A percentile compares a stretch with the other conserved stretches of the same genome.
phyloP scores from a whole-genome alignment of 1,140 invertebrate species.

The Hyles vespertilio region DNA sequence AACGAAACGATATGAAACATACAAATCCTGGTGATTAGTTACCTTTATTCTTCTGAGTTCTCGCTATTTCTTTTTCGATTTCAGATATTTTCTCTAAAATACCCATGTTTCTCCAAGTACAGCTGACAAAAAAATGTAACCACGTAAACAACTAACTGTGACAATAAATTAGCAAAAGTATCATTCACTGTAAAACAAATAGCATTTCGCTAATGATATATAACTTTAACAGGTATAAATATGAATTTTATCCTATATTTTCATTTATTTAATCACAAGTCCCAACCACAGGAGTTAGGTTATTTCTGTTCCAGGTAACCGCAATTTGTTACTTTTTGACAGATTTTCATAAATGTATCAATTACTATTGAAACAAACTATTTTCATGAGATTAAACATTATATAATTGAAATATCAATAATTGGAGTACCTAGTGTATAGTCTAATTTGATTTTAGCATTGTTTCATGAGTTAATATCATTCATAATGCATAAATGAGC shows the following conservation, averaged over 20 bases:
- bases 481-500: too few relatives aligned
- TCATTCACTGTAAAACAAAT: conserved; percentile 18
- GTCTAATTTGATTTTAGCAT: too few relatives aligned
- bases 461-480: too few relatives aligned
- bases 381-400: too few relatives aligned
- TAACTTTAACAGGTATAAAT: neutral
- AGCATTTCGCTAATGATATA: conserved; percentile 20
- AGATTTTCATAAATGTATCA: too few relatives aligned
- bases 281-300: conserved; percentile 13
- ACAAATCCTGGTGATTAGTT: conserved; percentile 17
- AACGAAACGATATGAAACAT: too few relatives aligned
- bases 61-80: conserved; percentile 97
- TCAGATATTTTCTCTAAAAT: conserved; percentile 98
- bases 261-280: neutral
- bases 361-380: too few relatives aligned
- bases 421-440: too few relatives aligned
- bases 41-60: conserved; percentile 99
- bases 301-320: conserved; percentile 13
- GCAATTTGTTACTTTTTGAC: too few relatives aligned
- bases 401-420: too few relatives aligned
- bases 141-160: conserved; percentile 19
- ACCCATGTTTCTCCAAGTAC: conserved; percentile 82
- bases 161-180: conserved; percentile 4
- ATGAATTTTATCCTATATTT: too few relatives aligned
- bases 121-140: conserved; percentile 21